Conservation (phyloP, 2,113 vertebrate genomes). For the Paracanthobrama guichenoti region DNA sequence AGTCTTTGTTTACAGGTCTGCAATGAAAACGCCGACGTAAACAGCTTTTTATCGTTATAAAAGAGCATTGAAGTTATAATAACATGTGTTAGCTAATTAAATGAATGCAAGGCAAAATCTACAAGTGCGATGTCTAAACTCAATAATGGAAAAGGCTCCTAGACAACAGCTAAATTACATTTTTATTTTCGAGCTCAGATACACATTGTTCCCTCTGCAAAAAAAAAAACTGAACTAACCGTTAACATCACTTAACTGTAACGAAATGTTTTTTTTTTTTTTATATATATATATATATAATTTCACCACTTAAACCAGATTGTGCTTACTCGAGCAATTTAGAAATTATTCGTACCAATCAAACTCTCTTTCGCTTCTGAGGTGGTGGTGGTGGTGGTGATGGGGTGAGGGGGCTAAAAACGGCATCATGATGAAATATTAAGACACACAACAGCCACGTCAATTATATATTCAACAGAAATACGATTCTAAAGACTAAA, state of each 20-base stretch:
- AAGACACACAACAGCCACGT: not conserved
- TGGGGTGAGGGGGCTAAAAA: not conserved
- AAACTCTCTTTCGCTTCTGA: not conserved
- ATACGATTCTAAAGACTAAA: not conserved
- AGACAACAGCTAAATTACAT: not conserved
- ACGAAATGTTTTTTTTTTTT: not conserved
- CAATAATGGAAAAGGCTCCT: not conserved
- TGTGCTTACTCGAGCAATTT: not conserved
- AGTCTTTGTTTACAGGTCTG: not conserved
- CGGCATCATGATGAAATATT: not conserved
- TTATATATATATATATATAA: too few species aligned
- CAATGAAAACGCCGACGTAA: not conserved
- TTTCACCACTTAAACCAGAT: not conserved
- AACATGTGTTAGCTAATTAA: not conserved
- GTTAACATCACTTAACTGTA: not conserved
- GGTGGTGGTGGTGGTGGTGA: too few species aligned
- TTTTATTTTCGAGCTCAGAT: constrained; percentile 1
- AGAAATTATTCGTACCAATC: not conserved
- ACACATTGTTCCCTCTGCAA: not conserved
- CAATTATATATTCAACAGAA: not conserved
- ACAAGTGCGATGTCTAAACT: not conserved
- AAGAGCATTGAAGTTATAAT: not conserved
- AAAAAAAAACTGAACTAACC: not conserved
- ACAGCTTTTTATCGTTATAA: not conserved
- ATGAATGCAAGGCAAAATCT: not conserved